These are phyloP conservation scores for Hirundichthys speculiger DNA, from an alignment of 2,113 vertebrate genomes.

Conservation along the genomic window DNA sequence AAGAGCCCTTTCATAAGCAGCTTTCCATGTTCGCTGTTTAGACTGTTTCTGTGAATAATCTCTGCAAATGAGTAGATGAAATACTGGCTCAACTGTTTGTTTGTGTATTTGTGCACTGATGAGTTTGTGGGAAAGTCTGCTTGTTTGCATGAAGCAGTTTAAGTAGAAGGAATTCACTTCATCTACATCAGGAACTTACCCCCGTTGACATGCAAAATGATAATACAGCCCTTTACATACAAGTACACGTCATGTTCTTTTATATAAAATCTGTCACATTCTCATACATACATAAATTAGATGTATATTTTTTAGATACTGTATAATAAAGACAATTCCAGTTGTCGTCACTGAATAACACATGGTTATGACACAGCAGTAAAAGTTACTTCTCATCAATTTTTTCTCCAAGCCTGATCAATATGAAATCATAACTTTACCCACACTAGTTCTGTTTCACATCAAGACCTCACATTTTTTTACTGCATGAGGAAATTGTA, in stretches of 20 bases:
- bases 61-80: conserved; percentile 62
- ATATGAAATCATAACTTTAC: too few species aligned
- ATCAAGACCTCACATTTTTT: conserved; percentile 10
- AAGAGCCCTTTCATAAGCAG: conserved; percentile 63
- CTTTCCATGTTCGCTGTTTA: conserved; percentile 45
- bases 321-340: too few species aligned
- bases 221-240: too few species aligned
- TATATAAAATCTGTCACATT: too few species aligned
- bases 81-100: conserved; percentile 42
- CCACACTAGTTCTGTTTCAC: conserved; percentile 1
- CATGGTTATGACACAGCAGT: too few species aligned
- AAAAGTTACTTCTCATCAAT: too few species aligned
- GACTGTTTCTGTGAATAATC: conserved; percentile 51
- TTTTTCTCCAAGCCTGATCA: too few species aligned
- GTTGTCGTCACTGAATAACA: too few species aligned
- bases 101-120: conserved; percentile 39
- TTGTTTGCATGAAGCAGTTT: background rate
- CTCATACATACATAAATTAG: too few species aligned
- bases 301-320: too few species aligned
- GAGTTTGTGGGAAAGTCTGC: conserved; percentile 42
- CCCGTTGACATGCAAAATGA: background rate
- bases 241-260: too few species aligned
- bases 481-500: conserved; percentile 5
- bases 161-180: background rate
- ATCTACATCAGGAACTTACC: background rate